Base-by-base conservation (phyloP, 2,113 vertebrate species). In the Suncus etruscus region DNA sequence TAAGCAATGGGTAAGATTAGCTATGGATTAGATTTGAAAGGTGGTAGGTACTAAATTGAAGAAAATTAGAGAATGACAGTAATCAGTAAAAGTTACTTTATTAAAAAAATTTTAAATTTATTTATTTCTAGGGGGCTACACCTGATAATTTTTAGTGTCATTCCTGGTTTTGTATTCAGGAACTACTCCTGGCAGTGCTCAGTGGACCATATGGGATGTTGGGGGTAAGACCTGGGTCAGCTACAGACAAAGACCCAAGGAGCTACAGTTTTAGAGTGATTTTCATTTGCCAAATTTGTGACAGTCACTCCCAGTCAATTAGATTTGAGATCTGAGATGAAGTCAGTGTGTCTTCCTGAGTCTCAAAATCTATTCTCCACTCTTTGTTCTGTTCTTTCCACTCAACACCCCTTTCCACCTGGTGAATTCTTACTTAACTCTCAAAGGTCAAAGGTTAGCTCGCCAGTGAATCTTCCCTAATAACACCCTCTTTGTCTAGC, bases 361-460 rank as follows among this genome's bases (percentile, higher is more conserved):
- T 69, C 27, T 66, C 58, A 50, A 88, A 29, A 31, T 47, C 29
- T 4, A 32, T 22, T 10, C 66, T 12, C 14, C 1, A 11, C 8
- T 45, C 81, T 93, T 88, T 92, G 83, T 86, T 87, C 82, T 78
- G 32, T 39, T 18, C 61, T 6, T 25, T 87, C 61, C 31, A 54
- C 79, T 92, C 87, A 86, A 63, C 39, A 89, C 70, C 54, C 27
- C 47, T 90, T 92, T 87, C 80, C 76, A 94, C 85, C 90, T 92
- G 70, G 69, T 91, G 58, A 58, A 31, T 83, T 87, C 76, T 86
- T 90, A 10, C 31, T 93, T 87, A 89, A 91, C 68, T 69, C n/a
- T 29, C 89, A 76, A 54, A 77, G 76, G 92, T 76, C 83, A 78
- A 69, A 93, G 84, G 76, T 88, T 68, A 88, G 82, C 25, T 69